These are phyloP conservation scores for Takifugu bimaculatus DNA, from an alignment of 2,113 vertebrate species.

Conservation along the genomic window DNA sequence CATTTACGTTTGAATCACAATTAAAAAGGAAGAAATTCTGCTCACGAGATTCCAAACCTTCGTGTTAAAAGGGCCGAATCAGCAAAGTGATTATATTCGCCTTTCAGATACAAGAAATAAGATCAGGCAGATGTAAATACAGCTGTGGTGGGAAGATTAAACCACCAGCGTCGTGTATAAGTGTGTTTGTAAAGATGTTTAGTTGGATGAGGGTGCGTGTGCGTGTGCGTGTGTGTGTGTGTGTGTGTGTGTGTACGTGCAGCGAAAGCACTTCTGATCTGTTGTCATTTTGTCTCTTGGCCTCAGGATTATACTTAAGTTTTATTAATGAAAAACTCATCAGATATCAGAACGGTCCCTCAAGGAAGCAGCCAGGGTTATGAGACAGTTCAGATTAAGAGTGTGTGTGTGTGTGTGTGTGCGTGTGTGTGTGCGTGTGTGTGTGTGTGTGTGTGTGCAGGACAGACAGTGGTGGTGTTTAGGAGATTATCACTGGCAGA, in stretches of 20 bases:
- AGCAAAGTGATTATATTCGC: not conserved
- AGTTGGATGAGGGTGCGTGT: constrained; percentile 29
- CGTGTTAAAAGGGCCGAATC: not conserved
- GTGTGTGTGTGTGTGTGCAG: constrained; percentile 16
- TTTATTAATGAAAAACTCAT: constrained; percentile 78
- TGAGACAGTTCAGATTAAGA: constrained; percentile 68
- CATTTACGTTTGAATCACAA: too few species aligned
- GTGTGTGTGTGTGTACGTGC: constrained; percentile 18
- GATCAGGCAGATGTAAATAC: constrained; percentile 9
- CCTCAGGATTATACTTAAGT: constrained; percentile 67
- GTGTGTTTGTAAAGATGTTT: constrained; percentile 45
- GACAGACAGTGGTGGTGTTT: constrained; percentile 57
- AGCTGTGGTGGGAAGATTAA: constrained; percentile 35
- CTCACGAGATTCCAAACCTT: not conserved
- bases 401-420: constrained; percentile 14
- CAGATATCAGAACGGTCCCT: constrained; percentile 69
- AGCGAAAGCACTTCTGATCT: constrained; percentile 57
- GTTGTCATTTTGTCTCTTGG: constrained; percentile 68
- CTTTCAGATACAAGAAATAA: not conserved
- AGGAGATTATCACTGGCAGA: constrained; percentile 68
- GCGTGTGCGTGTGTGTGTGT: constrained; percentile 34
- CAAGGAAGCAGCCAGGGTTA: constrained; percentile 57
- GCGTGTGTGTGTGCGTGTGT: constrained; percentile 8
- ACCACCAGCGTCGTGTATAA: constrained; percentile 8
- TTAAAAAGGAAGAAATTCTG: too few species aligned